A percentile compares a stretch with the other conserved stretches of the same genome.
phyloP scores from a whole-genome alignment of 2,113 vertebrate genomes.

The Onychorhynchus coronatus region DNA sequence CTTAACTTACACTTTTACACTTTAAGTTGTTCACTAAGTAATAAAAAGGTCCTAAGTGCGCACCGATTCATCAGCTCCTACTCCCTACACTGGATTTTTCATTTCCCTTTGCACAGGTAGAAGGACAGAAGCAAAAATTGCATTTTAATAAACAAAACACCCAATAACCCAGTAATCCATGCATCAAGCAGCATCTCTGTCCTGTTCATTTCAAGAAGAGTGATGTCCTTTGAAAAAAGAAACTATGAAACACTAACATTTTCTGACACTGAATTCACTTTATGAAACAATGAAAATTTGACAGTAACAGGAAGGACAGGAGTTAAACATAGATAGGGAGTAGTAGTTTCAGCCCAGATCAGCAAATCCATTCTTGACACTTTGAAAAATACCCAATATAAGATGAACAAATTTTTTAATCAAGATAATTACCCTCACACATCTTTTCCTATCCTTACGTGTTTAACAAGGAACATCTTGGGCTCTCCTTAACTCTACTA shows the following conservation, averaged over 20 bases:
- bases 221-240: not conserved
- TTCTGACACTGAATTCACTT: not conserved
- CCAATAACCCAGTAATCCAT: not conserved
- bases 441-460: not conserved
- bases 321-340: not conserved
- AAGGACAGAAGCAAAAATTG: not conserved
- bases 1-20: not conserved
- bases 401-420: slow-evolving; percentile 21
- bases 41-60: not conserved
- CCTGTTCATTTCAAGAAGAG: not conserved
- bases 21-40: not conserved
- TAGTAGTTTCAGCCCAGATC: not conserved
- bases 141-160: not conserved
- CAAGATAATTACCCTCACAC: slow-evolving; percentile 3
- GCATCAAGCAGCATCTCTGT: not conserved
- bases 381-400: slow-evolving; percentile 6
- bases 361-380: slow-evolving; percentile 32
- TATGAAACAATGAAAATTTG: not conserved
- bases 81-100: not conserved
- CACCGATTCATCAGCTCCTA: not conserved
- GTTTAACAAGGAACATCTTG: slow-evolving; percentile 28
- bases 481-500: not conserved
- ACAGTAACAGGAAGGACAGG: not conserved
- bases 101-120: not conserved
- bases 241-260: not conserved